Percentiles rank a stretch among this genome's conserved stretches.
phyloP scores from a whole-genome alignment of 2,113 vertebrate genomes.

The Tragelaphus scriptus region DNA sequence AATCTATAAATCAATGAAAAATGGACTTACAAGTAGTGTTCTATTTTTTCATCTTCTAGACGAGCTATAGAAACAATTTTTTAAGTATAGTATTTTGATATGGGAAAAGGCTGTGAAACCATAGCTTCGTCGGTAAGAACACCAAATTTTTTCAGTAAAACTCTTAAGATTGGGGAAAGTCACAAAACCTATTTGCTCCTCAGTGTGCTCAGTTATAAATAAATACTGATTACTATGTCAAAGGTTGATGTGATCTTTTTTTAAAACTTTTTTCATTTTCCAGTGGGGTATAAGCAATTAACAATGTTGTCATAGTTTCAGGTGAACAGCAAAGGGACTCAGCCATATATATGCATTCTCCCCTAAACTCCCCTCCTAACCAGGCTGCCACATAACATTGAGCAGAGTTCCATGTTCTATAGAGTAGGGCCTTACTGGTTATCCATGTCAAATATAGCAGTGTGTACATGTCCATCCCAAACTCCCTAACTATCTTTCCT shows the following conservation, averaged over 20 bases:
- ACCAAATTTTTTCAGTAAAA: neutral
- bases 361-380: too few relatives aligned
- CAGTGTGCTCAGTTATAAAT: neutral
- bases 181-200: neutral
- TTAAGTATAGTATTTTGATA: neutral
- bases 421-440: too few relatives aligned
- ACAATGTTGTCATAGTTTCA: too few relatives aligned
- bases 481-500: too few relatives aligned
- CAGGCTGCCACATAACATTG: too few relatives aligned
- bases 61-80: neutral
- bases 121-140: neutral
- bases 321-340: too few relatives aligned
- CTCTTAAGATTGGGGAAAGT: neutral
- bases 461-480: too few relatives aligned
- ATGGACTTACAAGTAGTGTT: neutral
- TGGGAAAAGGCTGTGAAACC: neutral
- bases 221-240: neutral
- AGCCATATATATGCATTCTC: too few relatives aligned
- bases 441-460: too few relatives aligned
- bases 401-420: too few relatives aligned
- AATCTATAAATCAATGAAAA: neutral
- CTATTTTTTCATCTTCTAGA: neutral
- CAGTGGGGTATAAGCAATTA: too few relatives aligned
- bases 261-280: too few relatives aligned
- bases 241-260: neutral